Conservation (phyloP, 1,140 invertebrate species). For the Aphelinus atriplicis region DNA sequence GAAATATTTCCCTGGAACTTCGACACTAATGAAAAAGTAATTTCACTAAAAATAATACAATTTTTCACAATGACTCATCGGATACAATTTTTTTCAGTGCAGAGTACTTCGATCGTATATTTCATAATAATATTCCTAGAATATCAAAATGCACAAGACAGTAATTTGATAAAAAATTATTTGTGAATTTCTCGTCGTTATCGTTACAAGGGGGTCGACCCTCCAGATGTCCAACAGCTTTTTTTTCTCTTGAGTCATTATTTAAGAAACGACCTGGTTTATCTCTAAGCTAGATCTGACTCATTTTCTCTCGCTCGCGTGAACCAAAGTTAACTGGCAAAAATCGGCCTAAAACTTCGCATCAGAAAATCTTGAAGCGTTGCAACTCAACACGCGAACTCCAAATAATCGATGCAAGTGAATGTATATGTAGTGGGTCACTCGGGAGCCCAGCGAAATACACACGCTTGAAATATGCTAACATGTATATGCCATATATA, state of each 20-base stretch:
- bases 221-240: neutral
- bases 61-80: too few species aligned
- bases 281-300: constrained; percentile 23
- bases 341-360: neutral
- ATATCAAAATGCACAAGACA: too few species aligned
- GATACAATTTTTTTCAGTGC: too few species aligned
- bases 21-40: too few species aligned
- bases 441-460: neutral
- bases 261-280: constrained; percentile 17
- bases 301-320: neutral
- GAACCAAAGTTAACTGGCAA: constrained; percentile 1
- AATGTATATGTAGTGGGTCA: constrained; percentile 9
- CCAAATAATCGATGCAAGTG: constrained; percentile 19
- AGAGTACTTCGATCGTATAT: too few species aligned
- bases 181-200: too few species aligned
- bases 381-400: constrained; percentile 12
- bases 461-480: neutral
- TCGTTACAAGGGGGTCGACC: too few species aligned
- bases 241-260: constrained; percentile 18
- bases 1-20: too few species aligned
- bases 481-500: neutral
- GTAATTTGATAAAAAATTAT: too few species aligned
- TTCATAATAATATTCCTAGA: too few species aligned
- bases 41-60: too few species aligned
- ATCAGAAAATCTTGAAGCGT: constrained; percentile 23